These are phyloP conservation scores for Cnemophilus loriae DNA, from an alignment of 2,113 vertebrate genomes.

Conservation along the genomic window DNA sequence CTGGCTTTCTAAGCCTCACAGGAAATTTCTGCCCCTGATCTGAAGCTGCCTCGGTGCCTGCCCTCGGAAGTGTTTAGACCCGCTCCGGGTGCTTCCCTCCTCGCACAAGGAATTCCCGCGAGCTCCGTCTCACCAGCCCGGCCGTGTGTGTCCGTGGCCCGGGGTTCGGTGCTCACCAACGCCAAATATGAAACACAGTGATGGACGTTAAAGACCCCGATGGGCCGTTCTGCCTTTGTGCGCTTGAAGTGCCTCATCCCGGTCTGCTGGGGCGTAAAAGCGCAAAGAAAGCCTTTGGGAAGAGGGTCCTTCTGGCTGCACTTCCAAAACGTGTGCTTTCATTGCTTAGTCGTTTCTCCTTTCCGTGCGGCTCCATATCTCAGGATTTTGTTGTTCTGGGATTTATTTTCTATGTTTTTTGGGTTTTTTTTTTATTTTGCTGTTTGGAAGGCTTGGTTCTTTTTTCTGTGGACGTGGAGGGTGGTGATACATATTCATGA, in stretches of 20 bases:
- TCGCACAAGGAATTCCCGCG: rapidly evolving
- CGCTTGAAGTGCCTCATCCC: constrained; percentile 12
- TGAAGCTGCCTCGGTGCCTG: not conserved
- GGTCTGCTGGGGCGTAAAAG: constrained; percentile 12
- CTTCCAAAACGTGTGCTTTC: constrained; percentile 37
- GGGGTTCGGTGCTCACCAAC: not conserved
- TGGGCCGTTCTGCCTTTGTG: not conserved
- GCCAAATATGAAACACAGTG: not conserved
- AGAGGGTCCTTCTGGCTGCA: not conserved
- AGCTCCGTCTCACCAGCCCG: not conserved
- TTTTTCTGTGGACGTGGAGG: constrained; percentile 53
- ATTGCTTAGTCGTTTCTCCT: constrained; percentile 41
- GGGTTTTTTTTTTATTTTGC: not conserved
- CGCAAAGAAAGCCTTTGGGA: constrained; percentile 27
- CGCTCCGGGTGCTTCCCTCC: not conserved
- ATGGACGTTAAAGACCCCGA: not conserved
- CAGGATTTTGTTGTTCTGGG: not conserved
- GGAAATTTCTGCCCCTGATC: not conserved
- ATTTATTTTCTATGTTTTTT: not conserved
- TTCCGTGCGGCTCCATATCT: not conserved
- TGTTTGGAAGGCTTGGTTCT: not conserved
- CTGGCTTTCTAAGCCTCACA: not conserved
- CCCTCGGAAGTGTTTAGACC: not conserved
- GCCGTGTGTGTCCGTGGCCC: rapidly evolving
- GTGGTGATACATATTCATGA: constrained; percentile 80